phyloP scores from a whole-genome alignment of 2,113 vertebrate species.

The Tricholaema leucomelas region DNA sequence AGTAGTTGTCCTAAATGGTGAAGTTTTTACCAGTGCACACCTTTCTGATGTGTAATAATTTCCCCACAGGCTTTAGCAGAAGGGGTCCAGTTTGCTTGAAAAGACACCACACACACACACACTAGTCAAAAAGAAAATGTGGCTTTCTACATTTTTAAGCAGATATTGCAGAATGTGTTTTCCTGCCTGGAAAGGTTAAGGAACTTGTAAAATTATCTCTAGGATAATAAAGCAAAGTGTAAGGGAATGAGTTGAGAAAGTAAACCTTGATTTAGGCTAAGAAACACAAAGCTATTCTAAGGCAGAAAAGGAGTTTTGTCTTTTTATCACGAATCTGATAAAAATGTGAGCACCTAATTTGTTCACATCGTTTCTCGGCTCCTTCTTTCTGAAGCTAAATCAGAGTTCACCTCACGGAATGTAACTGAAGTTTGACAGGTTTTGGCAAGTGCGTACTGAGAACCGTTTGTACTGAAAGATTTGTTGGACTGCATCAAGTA shows the following conservation, averaged over 20 bases:
- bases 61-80: background rate
- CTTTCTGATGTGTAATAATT: background rate
- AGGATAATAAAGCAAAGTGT: background rate
- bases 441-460: slow-evolving; percentile 16
- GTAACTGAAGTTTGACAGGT: background rate
- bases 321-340: background rate
- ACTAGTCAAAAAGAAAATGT: background rate
- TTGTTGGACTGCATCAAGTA: background rate
- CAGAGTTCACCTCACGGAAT: background rate
- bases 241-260: background rate
- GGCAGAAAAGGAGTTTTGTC: background rate
- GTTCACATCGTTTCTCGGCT: background rate
- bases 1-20: background rate
- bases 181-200: background rate
- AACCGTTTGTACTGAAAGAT: slow-evolving; percentile 5
- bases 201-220: background rate
- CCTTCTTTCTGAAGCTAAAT: slow-evolving; percentile 11
- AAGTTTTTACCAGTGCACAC: background rate
- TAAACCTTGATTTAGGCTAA: background rate
- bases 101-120: background rate
- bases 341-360: background rate
- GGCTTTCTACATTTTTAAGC: background rate
- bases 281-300: background rate
- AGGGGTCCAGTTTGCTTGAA: background rate
- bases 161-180: background rate